Conservation (phyloP, 2,113 vertebrate species). For the Protomyctophum bolini region DNA sequence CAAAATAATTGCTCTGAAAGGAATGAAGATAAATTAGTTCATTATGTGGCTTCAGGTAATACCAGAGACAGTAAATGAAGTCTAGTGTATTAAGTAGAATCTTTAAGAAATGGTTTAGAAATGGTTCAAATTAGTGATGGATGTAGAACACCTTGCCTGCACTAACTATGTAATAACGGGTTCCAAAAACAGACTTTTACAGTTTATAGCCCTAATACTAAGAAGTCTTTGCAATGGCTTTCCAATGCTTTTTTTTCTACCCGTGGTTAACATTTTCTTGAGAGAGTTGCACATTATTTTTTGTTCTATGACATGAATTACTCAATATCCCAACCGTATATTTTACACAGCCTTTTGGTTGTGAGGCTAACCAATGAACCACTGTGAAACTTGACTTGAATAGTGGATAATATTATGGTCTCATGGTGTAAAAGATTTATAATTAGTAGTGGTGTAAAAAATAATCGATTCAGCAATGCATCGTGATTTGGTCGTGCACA, state of each 20-base stretch:
- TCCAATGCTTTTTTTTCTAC: too few species aligned
- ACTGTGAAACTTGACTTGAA: background rate
- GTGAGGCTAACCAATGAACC: background rate
- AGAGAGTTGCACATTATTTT: too few species aligned
- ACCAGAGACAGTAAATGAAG: background rate
- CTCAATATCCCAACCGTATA: background rate
- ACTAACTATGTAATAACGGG: too few species aligned
- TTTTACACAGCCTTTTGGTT: background rate
- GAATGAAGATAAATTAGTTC: constrained; percentile 4
- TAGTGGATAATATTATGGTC: background rate
- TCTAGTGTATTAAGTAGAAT: background rate
- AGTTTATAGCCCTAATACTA: too few species aligned
- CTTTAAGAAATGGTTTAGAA: background rate
- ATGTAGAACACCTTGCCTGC: background rate
- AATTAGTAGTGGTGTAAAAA: background rate
- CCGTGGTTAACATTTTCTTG: too few species aligned
- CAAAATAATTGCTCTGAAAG: background rate
- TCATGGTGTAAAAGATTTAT: background rate
- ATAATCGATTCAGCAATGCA: background rate
- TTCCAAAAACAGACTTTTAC: too few species aligned
- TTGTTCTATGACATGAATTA: background rate
- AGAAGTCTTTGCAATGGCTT: too few species aligned
- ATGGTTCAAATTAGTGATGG: background rate
- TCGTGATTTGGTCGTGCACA: background rate
- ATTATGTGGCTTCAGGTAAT: background rate